Percentiles rank a stretch among this genome's conserved stretches.
Evolutionary conservation across 2,113 vertebrate species (phyloP).

Genomic region (Caranx melampygus): DNA sequence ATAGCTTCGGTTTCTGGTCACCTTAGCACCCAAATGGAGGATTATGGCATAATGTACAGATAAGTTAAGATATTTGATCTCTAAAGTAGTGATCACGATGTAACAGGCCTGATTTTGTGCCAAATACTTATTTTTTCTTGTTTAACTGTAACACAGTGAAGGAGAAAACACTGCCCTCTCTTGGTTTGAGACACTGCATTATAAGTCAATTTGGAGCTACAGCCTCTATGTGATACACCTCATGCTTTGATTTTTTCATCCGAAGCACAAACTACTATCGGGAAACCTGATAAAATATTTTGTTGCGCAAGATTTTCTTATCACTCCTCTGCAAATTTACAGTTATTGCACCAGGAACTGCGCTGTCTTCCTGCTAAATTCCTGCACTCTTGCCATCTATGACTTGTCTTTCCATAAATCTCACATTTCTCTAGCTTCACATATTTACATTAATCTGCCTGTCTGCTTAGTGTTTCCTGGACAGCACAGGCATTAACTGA

Average conservation of each 20-base stretch:
- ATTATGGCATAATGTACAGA: background rate
- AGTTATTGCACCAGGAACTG: background rate
- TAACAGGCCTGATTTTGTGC: slow-evolving; percentile 4
- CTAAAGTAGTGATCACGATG: background rate
- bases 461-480: background rate
- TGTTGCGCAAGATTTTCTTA: slow-evolving; percentile 3
- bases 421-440: background rate
- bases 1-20: background rate
- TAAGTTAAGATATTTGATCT: slow-evolving; percentile 1
- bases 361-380: background rate
- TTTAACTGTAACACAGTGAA: background rate
- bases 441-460: background rate
- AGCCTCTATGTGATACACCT: background rate
- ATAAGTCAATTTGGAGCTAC: background rate
- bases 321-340: background rate
- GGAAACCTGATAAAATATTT: background rate
- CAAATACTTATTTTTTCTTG: background rate
- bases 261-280: background rate
- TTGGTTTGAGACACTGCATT: slow-evolving; percentile 26
- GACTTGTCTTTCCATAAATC: background rate
- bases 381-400: background rate
- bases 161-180: background rate
- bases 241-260: background rate
- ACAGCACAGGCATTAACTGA: slow-evolving; percentile 7
- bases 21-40: background rate